Percentiles rank a stretch among this genome's conserved stretches.
Conservation (phyloP, 2,888 invertebrate species). For the Aplocera efformata region DNA sequence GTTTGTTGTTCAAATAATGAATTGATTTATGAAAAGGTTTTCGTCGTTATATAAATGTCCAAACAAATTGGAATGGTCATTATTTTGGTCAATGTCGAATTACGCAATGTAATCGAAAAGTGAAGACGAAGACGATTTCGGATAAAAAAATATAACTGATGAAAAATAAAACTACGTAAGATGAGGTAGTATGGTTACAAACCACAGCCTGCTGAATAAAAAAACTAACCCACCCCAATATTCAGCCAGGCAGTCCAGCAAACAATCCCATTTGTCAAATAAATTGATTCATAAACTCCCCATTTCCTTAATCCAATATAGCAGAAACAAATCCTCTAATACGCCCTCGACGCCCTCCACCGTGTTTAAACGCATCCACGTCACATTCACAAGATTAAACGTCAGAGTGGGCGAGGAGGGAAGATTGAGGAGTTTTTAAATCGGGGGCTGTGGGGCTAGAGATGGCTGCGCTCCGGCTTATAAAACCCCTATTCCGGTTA, state of each 20-base stretch:
- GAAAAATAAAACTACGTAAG: too few species aligned
- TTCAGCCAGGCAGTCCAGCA: slow-evolving; percentile 15
- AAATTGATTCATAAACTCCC: slow-evolving; percentile 30
- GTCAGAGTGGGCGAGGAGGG: slow-evolving; percentile 44
- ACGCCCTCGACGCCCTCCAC: slow-evolving; percentile 31
- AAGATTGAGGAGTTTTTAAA: slow-evolving; percentile 56
- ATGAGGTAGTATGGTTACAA: too few species aligned
- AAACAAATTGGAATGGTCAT: slow-evolving; percentile 8
- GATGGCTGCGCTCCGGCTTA: slow-evolving; percentile 19
- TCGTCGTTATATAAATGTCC: slow-evolving; percentile 5
- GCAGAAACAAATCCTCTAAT: slow-evolving; percentile 45
- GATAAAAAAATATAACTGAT: too few species aligned
- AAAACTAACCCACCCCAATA: too few species aligned
- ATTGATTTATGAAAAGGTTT: slow-evolving; percentile 11
- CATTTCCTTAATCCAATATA: slow-evolving; percentile 43
- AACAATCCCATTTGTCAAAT: slow-evolving; percentile 27
- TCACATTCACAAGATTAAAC: slow-evolving; percentile 64
- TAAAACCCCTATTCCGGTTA: too few species aligned
- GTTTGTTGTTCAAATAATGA: slow-evolving; percentile 12
- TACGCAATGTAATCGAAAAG: neutral
- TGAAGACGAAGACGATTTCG: too few species aligned
- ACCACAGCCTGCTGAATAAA: too few species aligned
- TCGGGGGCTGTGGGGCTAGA: slow-evolving; percentile 36
- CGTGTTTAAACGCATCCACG: slow-evolving; percentile 42
- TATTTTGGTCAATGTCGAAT: slow-evolving; percentile 12